phyloP scores from a whole-genome alignment of 2,113 vertebrate genomes.

The Ceyx margarethae region DNA sequence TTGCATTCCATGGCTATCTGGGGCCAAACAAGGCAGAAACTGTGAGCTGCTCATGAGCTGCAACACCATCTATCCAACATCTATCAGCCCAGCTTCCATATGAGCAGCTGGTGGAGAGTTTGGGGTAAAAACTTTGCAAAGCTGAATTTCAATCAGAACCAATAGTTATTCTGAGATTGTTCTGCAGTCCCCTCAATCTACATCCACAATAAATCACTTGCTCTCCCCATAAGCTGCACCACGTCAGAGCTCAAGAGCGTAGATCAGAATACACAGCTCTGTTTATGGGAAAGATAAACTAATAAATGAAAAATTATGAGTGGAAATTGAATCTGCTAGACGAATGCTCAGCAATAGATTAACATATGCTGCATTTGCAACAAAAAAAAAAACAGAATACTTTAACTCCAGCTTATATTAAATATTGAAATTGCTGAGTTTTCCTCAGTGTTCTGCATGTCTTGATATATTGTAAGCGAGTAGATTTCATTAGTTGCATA shows the following conservation, averaged over 20 bases:
- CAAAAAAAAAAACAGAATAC: constrained; percentile 11
- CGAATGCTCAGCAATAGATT: constrained; percentile 70
- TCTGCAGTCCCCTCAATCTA: not conserved
- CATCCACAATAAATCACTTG: constrained; percentile 5
- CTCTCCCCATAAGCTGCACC: not conserved
- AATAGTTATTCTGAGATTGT: not conserved
- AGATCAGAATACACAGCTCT: constrained; percentile 31
- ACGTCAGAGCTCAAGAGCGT: not conserved
- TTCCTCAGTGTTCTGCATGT: constrained; percentile 62
- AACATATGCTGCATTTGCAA: constrained; percentile 69
- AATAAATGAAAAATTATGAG: constrained; percentile 72
- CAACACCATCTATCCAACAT: not conserved
- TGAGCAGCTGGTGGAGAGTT: not conserved
- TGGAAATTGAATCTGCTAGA: constrained; percentile 73
- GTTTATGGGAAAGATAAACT: constrained; percentile 53
- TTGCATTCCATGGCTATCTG: not conserved
- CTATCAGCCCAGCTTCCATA: not conserved
- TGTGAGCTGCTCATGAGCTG: not conserved
- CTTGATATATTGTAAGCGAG: constrained; percentile 61
- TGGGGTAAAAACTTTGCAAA: not conserved
- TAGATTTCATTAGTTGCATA: constrained; percentile 75
- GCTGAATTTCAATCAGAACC: not conserved
- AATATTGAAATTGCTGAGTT: constrained; percentile 73
- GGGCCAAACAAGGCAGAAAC: not conserved
- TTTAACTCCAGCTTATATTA: constrained; percentile 71